Conservation (phyloP, 37 sponge, comb jelly and placozoan species). For the Oscarella lobularis region DNA sequence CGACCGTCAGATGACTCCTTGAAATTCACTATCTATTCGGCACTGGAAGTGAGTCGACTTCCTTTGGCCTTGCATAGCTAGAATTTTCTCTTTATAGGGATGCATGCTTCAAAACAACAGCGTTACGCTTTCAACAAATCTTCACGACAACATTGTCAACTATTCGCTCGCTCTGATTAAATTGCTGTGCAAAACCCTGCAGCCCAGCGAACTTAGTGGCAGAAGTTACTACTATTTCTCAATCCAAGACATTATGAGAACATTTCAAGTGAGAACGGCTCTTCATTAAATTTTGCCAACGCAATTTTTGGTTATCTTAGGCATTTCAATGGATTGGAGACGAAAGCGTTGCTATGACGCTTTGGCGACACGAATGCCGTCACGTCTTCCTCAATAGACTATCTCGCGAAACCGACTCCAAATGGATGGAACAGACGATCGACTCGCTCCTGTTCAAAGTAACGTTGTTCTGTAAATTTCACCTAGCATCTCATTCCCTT, state of each 20-base stretch:
- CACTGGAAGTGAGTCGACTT: slow-evolving; percentile 13
- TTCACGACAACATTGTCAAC: not conserved
- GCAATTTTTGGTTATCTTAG: no score
- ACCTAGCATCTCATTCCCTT: no score
- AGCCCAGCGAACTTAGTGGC: not conserved
- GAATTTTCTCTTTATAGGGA: not conserved
- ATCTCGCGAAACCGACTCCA: not conserved
- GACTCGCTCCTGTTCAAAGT: no score
- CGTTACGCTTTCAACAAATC: not conserved
- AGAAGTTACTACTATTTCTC: not conserved
- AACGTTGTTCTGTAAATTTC: no score
- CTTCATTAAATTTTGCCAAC: no score
- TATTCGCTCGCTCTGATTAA: not conserved
- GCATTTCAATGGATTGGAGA: no score
- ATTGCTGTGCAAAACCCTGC: not conserved
- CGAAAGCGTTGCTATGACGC: no score
- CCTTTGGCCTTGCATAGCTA: not conserved
- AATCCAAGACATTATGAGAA: not conserved
- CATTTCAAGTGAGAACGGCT: not conserved
- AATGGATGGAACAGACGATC: not conserved
- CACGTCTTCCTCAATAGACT: not conserved
- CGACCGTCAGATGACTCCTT: not conserved
- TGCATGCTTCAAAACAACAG: not conserved
- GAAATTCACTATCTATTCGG: not conserved
- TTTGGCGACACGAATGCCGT: not conserved